phyloP scores from a whole-genome alignment of 2,888 invertebrate species.

The Minunthozetes semirufus region DNA sequence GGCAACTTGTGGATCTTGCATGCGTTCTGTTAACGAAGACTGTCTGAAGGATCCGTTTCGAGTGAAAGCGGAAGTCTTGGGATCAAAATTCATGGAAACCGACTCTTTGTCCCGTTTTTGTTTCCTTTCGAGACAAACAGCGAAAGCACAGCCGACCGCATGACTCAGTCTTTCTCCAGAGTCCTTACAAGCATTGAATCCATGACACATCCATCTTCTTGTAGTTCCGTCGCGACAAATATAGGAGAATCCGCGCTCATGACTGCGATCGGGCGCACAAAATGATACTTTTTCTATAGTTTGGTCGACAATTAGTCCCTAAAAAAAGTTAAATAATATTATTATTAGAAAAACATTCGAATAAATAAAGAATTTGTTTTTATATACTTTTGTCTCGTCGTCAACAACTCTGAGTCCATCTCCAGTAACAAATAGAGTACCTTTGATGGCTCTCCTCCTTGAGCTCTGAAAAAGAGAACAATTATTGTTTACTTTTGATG shows the following conservation, averaged over 20 bases:
- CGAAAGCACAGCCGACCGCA: conserved; percentile 98
- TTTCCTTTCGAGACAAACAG: conserved; percentile 94
- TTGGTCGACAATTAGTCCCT: conserved; percentile 95
- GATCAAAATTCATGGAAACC: conserved; percentile 85
- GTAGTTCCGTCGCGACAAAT: conserved; percentile 98
- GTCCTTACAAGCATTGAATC: conserved; percentile 90
- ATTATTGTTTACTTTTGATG: no score
- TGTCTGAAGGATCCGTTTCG: conserved; percentile 86
- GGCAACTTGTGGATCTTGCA: conserved; percentile 59
- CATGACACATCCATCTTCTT: conserved; percentile 99
- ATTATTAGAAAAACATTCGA: not conserved
- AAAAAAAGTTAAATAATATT: conserved; percentile 32
- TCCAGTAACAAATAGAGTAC: conserved; percentile 80
- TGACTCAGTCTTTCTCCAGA: conserved; percentile 95
- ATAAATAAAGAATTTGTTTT: not conserved
- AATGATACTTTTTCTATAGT: conserved; percentile 99
- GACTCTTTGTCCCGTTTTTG: conserved; percentile 89
- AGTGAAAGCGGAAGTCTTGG: conserved; percentile 82
- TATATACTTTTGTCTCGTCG: conserved; percentile 83
- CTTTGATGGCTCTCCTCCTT: conserved; percentile 77
- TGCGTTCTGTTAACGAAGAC: conserved; percentile 69
- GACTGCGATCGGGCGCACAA: conserved; percentile 96
- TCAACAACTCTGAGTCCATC: conserved; percentile 96
- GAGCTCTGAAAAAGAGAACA: conserved; percentile 61
- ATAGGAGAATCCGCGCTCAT: conserved; percentile 96